phyloP scores from a whole-genome alignment of 1,140 invertebrate species.

The Drosophila bocqueti region DNA sequence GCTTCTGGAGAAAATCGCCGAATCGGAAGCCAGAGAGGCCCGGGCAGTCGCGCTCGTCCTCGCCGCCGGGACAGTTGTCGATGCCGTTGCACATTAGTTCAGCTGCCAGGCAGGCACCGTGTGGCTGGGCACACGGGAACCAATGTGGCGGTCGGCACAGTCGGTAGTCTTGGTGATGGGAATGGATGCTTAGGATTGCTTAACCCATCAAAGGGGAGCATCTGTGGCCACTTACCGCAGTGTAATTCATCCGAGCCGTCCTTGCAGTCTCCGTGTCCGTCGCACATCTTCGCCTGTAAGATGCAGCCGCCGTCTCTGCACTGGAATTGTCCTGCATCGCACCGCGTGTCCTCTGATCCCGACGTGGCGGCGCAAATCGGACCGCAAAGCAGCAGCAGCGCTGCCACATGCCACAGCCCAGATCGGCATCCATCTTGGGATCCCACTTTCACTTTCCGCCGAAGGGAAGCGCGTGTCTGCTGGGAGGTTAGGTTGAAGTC shows the following conservation, averaged over 20 bases:
- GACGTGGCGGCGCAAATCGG: constrained; percentile 61
- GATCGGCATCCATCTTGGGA: constrained; percentile 18
- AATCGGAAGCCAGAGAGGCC: constrained; percentile 11
- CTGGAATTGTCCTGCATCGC: constrained; percentile 70
- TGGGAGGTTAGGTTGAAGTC: constrained; percentile 35
- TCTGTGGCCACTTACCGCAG: constrained; percentile 88
- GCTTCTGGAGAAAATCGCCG: constrained; percentile 6
- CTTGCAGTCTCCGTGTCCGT: constrained; percentile 88
- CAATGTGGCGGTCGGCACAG: constrained; percentile 77
- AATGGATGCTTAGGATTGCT: neutral
- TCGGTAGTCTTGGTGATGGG: constrained; percentile 56
- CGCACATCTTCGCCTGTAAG: constrained; percentile 88
- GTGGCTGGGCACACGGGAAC: constrained; percentile 74
- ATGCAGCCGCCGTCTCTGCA: constrained; percentile 89
- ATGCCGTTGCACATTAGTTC: constrained; percentile 85
- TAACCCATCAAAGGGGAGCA: neutral
- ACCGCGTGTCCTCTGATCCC: constrained; percentile 70
- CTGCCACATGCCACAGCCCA: constrained; percentile 48
- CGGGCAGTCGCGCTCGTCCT: constrained; percentile 85
- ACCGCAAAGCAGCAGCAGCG: constrained; percentile 59
- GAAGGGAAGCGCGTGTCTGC: constrained; percentile 20
- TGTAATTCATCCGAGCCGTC: constrained; percentile 89
- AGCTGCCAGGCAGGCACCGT: constrained; percentile 84
- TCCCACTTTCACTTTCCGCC: too few species aligned
- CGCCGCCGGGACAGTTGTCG: constrained; percentile 86